phyloP scores from a whole-genome alignment of 92 coral and sea anemone genomes.

The Paramuricea clavata region DNA sequence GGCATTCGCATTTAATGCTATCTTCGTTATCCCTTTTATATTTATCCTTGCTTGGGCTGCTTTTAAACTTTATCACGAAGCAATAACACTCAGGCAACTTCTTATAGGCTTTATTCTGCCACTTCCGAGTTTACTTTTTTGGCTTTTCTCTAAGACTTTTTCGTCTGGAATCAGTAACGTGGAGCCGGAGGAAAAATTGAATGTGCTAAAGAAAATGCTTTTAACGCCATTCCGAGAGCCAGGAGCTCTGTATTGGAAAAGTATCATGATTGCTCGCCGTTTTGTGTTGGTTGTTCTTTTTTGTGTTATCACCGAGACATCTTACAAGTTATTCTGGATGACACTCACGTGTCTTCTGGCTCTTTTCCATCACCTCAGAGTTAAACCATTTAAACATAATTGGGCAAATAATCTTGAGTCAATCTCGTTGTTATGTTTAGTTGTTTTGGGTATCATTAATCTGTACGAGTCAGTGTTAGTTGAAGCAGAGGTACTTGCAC shows the following conservation, averaged over 20 bases:
- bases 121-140: constrained; percentile 67
- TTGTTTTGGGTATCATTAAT: constrained; percentile 65
- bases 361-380: constrained; percentile 68
- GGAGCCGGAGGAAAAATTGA: background rate
- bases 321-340: constrained; percentile 50
- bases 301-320: constrained; percentile 65
- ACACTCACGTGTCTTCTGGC: constrained; percentile 65
- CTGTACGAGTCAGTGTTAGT: constrained; percentile 55
- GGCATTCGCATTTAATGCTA: constrained; percentile 54
- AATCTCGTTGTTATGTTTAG: constrained; percentile 61
- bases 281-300: constrained; percentile 62
- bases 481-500: constrained; percentile 9
- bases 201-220: constrained; percentile 50
- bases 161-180: background rate
- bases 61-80: constrained; percentile 65
- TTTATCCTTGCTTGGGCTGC: constrained; percentile 78
- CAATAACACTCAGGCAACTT: constrained; percentile 66
- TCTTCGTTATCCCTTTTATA: constrained; percentile 75
- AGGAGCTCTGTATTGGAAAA: constrained; percentile 77
- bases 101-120: constrained; percentile 77
- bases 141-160: constrained; percentile 27
- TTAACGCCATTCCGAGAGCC: constrained; percentile 66
- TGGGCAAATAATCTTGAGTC: constrained; percentile 68
- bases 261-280: constrained; percentile 77
- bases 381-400: constrained; percentile 63